Conservation (phyloP, 2,797 vertebrate genomes). For the Spondyliosoma cantharus region DNA sequence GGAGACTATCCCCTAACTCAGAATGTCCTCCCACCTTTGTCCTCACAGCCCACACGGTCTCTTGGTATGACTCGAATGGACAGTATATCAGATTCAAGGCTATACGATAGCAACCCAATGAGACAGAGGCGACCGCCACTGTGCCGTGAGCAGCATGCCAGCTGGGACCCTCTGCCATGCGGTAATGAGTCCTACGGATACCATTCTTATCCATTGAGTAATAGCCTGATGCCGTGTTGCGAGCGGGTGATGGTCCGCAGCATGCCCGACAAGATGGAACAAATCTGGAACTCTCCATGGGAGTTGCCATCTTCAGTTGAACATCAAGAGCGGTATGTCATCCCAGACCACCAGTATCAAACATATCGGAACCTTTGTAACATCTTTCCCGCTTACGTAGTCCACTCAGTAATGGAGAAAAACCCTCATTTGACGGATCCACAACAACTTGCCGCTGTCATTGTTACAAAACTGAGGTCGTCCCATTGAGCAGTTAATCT, state of each 20-base stretch:
- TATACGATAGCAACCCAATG: constrained; percentile 95
- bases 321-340: constrained; percentile 90
- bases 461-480: constrained; percentile 95
- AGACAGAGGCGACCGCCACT: constrained; percentile 94
- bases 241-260: constrained; percentile 98
- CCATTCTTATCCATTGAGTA: constrained; percentile 92
- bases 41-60: constrained; percentile 92
- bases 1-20: constrained; percentile 94
- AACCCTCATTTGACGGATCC: constrained; percentile 97
- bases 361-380: constrained; percentile 99
- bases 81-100: constrained; percentile 97
- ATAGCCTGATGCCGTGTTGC: constrained; percentile 95
- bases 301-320: constrained; percentile 85
- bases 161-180: constrained; percentile 96
- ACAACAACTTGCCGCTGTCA: constrained; percentile 96
- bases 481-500: constrained; percentile 76
- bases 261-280: constrained; percentile 99
- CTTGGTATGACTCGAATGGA: constrained; percentile 99
- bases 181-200: constrained; percentile 91
- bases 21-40: constrained; percentile 87
- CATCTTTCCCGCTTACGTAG: constrained; percentile 95
- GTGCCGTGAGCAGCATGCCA: constrained; percentile 98
- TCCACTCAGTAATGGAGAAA: constrained; percentile 98
- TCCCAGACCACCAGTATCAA: constrained; percentile 98
- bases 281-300: constrained; percentile 97